phyloP scores from a whole-genome alignment of 2,888 invertebrate species.

The Eueremaeus valkanovi region DNA sequence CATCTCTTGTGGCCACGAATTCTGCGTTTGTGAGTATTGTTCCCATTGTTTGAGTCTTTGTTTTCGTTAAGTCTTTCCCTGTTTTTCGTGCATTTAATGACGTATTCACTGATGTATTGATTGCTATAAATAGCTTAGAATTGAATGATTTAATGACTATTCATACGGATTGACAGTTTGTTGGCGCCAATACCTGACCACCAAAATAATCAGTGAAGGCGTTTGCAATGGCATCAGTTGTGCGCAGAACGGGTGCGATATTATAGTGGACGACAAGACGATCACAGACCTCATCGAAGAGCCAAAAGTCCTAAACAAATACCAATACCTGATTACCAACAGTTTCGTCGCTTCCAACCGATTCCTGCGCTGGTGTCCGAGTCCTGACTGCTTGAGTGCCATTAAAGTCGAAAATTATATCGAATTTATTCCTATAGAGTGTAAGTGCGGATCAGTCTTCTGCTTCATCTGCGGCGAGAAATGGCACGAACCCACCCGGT shows the following conservation, averaged over 20 bases:
- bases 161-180: conserved; percentile 52
- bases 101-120: neutral
- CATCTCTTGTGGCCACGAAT: conserved; percentile 56
- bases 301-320: conserved; percentile 47
- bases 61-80: too few relatives aligned
- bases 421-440: conserved; percentile 86
- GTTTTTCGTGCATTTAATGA: neutral
- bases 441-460: conserved; percentile 91
- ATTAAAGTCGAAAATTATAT: conserved; percentile 82
- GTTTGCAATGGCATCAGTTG: conserved; percentile 53
- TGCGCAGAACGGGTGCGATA: conserved; percentile 56
- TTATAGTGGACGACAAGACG: conserved; percentile 56
- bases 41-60: too few relatives aligned
- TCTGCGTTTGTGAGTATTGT: conserved; percentile 51
- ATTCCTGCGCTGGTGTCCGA: conserved; percentile 93
- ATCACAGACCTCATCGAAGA: conserved; percentile 52
- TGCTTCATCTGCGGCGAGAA: conserved; percentile 58
- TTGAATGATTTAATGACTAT: conserved; percentile 57
- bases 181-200: conserved; percentile 57
- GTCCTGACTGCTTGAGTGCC: conserved; percentile 92
- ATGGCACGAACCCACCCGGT: conserved; percentile 58
- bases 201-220: conserved; percentile 57
- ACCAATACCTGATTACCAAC: conserved; percentile 55
- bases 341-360: conserved; percentile 71
- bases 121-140: neutral